These are phyloP conservation scores for Characodon lateralis DNA, from an alignment of 2,797 vertebrate genomes.

Conservation along the genomic window DNA sequence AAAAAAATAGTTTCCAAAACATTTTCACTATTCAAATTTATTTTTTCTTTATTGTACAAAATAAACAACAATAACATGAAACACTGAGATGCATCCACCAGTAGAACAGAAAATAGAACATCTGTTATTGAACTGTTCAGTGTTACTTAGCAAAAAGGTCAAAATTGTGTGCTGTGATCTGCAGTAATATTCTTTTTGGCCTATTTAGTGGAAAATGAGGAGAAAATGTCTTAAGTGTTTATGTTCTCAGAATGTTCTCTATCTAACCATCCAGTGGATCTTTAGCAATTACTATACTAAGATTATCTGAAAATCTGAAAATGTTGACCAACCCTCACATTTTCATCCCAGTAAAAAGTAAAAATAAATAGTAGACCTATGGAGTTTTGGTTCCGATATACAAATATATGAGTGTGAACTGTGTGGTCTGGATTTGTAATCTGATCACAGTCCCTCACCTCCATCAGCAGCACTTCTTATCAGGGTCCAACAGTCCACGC, in stretches of 20 bases:
- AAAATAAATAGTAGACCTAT: conserved; percentile 4
- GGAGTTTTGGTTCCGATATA: conserved; percentile 2
- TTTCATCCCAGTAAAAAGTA: not conserved
- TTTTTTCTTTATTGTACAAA: not conserved
- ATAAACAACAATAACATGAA: not conserved
- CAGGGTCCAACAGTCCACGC: conserved; percentile 75
- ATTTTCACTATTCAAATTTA: not conserved
- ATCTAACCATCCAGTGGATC: conserved; percentile 4
- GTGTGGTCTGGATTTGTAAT: conserved; percentile 21
- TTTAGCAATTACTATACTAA: conserved; percentile 3
- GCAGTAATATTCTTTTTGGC: not conserved
- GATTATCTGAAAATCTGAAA: conserved; percentile 4
- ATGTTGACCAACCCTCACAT: not conserved
- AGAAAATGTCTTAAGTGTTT: not conserved
- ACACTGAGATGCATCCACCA: not conserved
- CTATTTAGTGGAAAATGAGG: not conserved
- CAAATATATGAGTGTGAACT: not conserved
- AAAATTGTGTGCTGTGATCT: not conserved
- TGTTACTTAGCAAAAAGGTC: not conserved
- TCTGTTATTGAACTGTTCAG: not conserved
- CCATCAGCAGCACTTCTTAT: conserved; percentile 64
- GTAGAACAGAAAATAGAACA: not conserved
- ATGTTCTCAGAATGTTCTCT: conserved; percentile 1
- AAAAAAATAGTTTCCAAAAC: not conserved
- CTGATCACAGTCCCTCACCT: conserved; percentile 43